Evolutionary conservation across 2,797 vertebrate species (phyloP), one percentile per base, ranked within the genome.

Genomic region (Helarctos malayanus): DNA sequence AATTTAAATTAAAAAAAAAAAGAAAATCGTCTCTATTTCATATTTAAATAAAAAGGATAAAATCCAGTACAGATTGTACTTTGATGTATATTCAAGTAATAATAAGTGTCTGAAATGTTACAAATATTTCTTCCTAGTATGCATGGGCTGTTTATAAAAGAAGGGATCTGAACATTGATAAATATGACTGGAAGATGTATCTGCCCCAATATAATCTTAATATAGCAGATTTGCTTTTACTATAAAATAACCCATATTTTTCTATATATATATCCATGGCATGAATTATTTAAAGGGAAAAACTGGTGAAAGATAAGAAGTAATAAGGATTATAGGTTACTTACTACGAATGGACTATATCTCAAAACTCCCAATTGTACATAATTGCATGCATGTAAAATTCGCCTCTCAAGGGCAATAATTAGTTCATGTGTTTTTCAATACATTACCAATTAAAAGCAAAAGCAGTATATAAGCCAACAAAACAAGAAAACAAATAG

Each of bases 41-140:
- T 87, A 96, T 94, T 98, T 98, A 98, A 97, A 98, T 97, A 97
- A 98, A 85, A 94, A 97, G 97, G 96, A 95, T 98, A 98, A 98
- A 98, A 98, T 97, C 97, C 41, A 97, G 3, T 96, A 94, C 78
- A 57, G 94, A 65, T 94, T 97, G 94, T 90, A 97, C 61, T 97
- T 97, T 95, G 97, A 96, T 96, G 87, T 80, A 96, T 97, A 96
- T 82, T 98, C 95, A 96, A 97, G 49, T 95, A 97, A 89, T 25
- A 95, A 95, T 73, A 98, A 97, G 84, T 65, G 92, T 95, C 83
- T 96, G 54, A 97, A 96, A 52, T 89, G 49, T 95, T 97, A 97
- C 68, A 96, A 97, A 97, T 95, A 93, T 49, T 96, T 75, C 90
- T 98, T 93, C 63, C 86, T 71, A 38, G 10, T 76, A 23, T 1